Evolutionary conservation across 2,888 invertebrate species (phyloP).

Genomic region (Belgica antarctica): DNA sequence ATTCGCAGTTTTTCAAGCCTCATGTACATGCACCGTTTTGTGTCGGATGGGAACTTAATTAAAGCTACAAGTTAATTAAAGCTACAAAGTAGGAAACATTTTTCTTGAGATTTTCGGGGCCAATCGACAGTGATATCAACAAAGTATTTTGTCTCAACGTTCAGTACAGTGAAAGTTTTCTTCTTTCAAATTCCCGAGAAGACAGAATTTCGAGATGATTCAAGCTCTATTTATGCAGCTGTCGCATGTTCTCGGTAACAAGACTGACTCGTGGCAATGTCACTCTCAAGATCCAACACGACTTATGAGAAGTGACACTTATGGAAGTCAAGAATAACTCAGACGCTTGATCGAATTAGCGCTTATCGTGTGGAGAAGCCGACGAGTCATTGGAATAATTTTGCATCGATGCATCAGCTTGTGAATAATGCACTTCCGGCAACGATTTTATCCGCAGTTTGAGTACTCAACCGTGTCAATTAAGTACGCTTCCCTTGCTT

Average conservation of each 20-base stretch:
- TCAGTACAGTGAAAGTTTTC: too few species aligned
- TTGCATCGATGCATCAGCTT: conserved; percentile 1
- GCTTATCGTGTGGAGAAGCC: not conserved
- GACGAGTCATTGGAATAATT: conserved; percentile 39
- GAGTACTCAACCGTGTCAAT: conserved; percentile 10
- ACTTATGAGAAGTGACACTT: too few species aligned
- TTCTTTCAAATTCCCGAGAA: too few species aligned
- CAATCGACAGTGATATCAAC: too few species aligned
- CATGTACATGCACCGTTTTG: conserved; percentile 13
- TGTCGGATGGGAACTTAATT: not conserved
- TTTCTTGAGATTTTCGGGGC: not conserved
- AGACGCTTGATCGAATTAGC: conserved; percentile 36
- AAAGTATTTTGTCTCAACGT: too few species aligned
- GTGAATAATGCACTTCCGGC: conserved; percentile 18
- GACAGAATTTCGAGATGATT: too few species aligned
- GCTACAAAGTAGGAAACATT: not conserved
- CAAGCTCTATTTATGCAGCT: too few species aligned
- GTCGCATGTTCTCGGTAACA: too few species aligned
- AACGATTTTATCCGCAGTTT: conserved; percentile 26
- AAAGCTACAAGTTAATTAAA: not conserved
- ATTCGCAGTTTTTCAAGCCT: conserved; percentile 21
- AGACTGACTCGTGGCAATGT: too few species aligned
- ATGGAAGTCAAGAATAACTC: conserved; percentile 34
- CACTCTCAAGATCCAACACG: too few species aligned
- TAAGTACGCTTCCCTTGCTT: too few species aligned